Conservation (phyloP, 1,140 invertebrate species). For the Kradibia gibbosae region DNA sequence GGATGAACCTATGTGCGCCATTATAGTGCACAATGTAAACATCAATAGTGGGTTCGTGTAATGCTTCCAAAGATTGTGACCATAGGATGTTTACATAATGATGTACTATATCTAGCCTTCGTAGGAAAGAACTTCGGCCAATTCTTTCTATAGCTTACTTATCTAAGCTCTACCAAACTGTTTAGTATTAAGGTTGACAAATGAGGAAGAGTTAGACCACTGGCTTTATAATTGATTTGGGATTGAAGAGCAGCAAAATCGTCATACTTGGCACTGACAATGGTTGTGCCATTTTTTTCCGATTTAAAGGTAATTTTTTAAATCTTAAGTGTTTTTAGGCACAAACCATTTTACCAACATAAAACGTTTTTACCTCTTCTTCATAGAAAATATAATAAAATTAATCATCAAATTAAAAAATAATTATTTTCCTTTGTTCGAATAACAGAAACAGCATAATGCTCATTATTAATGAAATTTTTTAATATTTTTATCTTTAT, state of each 20-base stretch:
- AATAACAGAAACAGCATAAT: too few species aligned
- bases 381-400: too few species aligned
- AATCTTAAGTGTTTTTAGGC: not conserved
- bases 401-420: too few species aligned
- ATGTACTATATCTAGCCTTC: constrained; percentile 76
- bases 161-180: constrained; percentile 73
- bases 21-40: constrained; percentile 77
- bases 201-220: constrained; percentile 71
- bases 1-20: constrained; percentile 76
- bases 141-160: constrained; percentile 75
- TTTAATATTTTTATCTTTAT: too few species aligned
- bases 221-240: constrained; percentile 75
- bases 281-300: constrained; percentile 75
- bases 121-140: constrained; percentile 70
- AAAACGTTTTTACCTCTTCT: too few species aligned
- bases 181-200: constrained; percentile 75
- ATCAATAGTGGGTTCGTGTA: constrained; percentile 70
- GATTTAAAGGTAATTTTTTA: constrained; percentile 68
- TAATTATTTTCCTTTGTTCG: too few species aligned
- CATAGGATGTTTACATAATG: constrained; percentile 59
- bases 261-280: constrained; percentile 78
- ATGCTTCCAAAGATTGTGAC: constrained; percentile 74
- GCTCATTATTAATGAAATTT: too few species aligned
- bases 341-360: too few species aligned
- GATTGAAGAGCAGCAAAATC: constrained; percentile 73